Evolutionary conservation across 1,140 invertebrate genomes (phyloP), one percentile per base, ranked within the genome.

Genomic region (Globodera rostochiensis): DNA sequence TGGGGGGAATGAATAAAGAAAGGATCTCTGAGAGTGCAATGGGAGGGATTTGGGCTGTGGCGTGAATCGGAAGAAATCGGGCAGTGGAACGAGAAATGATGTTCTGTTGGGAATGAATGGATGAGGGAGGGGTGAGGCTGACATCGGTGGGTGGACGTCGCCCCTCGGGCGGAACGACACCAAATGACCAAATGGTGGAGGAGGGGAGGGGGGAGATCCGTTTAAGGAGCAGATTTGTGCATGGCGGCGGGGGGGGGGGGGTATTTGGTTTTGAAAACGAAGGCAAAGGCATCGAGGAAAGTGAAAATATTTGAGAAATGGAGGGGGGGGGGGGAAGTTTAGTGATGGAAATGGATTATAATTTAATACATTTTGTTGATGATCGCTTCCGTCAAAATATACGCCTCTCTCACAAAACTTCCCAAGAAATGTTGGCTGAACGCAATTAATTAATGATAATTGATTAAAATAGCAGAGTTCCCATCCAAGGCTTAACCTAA

Each of bases 31-130:
- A 53, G 11, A 9, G 50, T 53, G 50, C 50, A 53, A 64, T 11
- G 57, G 57, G 19, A 19, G 11, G 57, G 15, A 64, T 64, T 64
- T 64, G 57, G 57, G 57, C 57, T 53, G 50, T 53, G 50, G 50
- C 50, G 50, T 53, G 57, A 64, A 64, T 64, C 57, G 57, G 57
- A 47, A 21, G 69, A 71, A 25, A 47, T 71, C 69, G 69, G 69
- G 69, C 69, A 71, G 69, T 71, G 46, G 69, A 71, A 71, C 69
- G 69, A 71, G 69, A 71, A 71, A 45, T 15, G 36, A 19, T 64
- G 57, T 64, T 64, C 57, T 64, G 57, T 15, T 13, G 36, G 25
- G 25, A 36, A 36, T 36, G 25, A 36, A 36, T 36, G 60, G 60
- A 2, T n/a, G 9, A 25, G 25, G 69, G 21, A 71, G 67, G 11